Evolutionary conservation across 2,888 invertebrate species (phyloP), one percentile per base, ranked within the genome.

Genomic region (Orgyia antiqua): DNA sequence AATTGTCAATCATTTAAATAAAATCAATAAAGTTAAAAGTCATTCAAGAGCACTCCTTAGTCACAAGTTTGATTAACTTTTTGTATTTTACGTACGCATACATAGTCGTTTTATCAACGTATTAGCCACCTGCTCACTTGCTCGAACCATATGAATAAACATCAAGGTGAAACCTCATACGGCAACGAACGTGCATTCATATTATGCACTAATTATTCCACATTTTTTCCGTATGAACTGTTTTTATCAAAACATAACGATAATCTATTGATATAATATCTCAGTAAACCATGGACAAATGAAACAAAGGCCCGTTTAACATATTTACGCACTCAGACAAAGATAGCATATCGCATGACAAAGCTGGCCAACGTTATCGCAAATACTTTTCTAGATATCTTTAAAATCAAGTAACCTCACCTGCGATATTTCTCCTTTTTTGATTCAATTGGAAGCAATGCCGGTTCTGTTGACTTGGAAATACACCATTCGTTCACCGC

Each of bases 401-500:
- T 55, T 39, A 52, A 50, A 55, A 66, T 58, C 43, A 58, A 69
- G 59, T 68, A 64, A 70, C 57, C 80, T 80, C 69, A 87, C 87
- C 87, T 84, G 69, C 80, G 69, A 73, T 86, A 86, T 67, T 87
- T 87, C 60, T 86, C 86, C 68, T 82, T 83, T 73, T 87, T 86
- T 17, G 79, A 70, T 74, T 84, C 80, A 51, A 77, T 72, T 37
- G 76, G 80, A 53, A 83, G 57, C 53, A 78, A 67, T 59, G 75
- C 69, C 58, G 82, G 76, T 64, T 77, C 75, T 42, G 60, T 54
- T 33, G 80, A 74, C 63, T 79, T 77, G 49, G 80, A 69, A 48
- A 84, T 70, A 66, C 84, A 84, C 82, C 84, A 87, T 59, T 84
- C 84, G 63, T 86, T 86, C 64, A 86, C 83, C 64, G 86, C 83